A percentile compares a stretch with the other conserved stretches of the same genome.
phyloP scores from a whole-genome alignment of 2,797 vertebrate genomes.

The Mormyrops attenuatus region DNA sequence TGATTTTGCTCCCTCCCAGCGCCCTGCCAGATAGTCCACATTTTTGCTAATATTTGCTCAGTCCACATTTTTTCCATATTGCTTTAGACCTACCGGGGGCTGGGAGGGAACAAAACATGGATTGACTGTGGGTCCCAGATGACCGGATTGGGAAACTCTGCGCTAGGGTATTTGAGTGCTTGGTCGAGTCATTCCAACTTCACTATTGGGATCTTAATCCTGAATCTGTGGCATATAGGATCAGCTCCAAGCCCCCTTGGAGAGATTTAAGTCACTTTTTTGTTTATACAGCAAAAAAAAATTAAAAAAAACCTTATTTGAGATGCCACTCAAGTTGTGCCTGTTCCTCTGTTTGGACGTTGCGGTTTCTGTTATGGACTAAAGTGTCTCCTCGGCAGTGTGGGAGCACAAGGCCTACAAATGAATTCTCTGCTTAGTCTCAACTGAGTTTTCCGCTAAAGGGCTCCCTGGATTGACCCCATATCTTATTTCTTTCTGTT shows the following conservation, averaged over 20 bases:
- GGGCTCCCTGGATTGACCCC: background rate
- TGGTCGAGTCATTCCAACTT: background rate
- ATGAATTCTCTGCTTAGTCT: background rate
- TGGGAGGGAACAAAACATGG: background rate
- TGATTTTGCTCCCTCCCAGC: background rate
- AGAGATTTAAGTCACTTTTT: background rate
- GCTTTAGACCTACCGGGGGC: background rate
- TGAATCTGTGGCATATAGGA: background rate
- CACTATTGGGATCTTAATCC: background rate
- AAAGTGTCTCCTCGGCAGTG: background rate
- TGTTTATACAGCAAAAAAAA: background rate
- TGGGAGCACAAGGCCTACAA: background rate
- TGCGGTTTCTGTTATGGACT: background rate
- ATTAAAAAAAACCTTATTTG: background rate
- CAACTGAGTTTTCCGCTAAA: background rate
- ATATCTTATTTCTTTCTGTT: background rate
- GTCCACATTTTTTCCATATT: background rate
- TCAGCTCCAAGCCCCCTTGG: background rate
- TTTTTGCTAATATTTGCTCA: background rate
- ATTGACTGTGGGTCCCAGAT: background rate
- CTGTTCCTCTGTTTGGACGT: background rate
- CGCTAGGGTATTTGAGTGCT: background rate
- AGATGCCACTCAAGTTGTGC: background rate
- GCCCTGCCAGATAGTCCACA: background rate
- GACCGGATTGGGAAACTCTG: background rate